Evolutionary conservation across 2,113 vertebrate genomes (phyloP), one percentile per base, ranked within the genome.

Genomic region (Verasper variegatus): DNA sequence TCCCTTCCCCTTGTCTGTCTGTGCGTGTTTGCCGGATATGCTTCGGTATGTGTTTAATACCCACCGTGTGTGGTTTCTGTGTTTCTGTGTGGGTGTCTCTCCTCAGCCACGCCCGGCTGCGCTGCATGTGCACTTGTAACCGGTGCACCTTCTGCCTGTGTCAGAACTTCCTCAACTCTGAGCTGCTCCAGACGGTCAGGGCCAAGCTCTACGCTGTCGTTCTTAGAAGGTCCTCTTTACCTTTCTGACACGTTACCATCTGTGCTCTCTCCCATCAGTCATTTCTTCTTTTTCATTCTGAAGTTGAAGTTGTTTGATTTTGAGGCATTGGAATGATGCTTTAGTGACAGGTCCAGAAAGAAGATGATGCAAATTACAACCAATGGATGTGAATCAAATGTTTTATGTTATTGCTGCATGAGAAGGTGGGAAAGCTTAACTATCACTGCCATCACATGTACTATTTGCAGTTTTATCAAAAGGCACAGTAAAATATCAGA

Each of bases 121-220:
- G 98, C 96, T 98, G 97, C 94, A 94, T 99, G 97, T 99, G 98
- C 94, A 95, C 96, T 92, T 99, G 98, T 95, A 99, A 99, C 95
- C 96, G 97, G 95, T 99, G 97, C 91, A 98, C 97, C 92, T 98
- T 97, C 97, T 98, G 97, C 96, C 95, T 99, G 95, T 98, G 97
- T 97, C 97, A 99, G 96, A 99, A 97, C 95, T 95, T 99, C 95
- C 96, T 99, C 94, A 97, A 98, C 96, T 98, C 97, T 94, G 97
- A 98, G 95, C 96, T 99, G 91, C 96, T 99, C 94, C 97, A 98
- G 95, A 97, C 96, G 94, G 95, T 99, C 95, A 98, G 97, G 95
- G 96, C 96, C 96, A 99, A 99, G 96, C 94, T 99, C 96, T 97
- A 97, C 96, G 97, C 97, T 86, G 96, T 96, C 93, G 93, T 98